Base-by-base conservation (phyloP, 1,140 invertebrate species). In the Dreissena polymorpha region DNA sequence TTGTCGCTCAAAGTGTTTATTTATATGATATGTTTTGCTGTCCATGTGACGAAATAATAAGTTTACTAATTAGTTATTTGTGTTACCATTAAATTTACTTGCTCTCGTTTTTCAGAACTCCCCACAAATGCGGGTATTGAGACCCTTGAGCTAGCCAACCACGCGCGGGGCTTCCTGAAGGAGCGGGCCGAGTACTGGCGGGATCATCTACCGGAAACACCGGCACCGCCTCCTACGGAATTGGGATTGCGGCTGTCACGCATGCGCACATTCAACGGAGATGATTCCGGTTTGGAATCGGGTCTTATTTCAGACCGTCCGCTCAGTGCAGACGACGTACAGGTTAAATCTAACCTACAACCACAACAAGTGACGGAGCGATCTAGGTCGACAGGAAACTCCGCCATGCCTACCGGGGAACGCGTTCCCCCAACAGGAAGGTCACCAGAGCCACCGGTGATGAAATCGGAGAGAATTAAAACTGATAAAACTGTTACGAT, bases 101-200 rank as follows among this genome's bases (percentile, higher is more conserved):
- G 5, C 10, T 69, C 29, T 83, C 39, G 18, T 23, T 10, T 76
- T 83, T 39, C 69, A 83, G 81, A 70, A 27, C 53, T 83, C 14
- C 81, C 72, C 0, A 83, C 81, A 1, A 76, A 76, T 55, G 81
- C 81, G 2, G 72, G 64, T 50, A 21, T 77, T 16, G 73, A 83
- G 50, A 83, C 81, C 13, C 63, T 65, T 3, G 67, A 55, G 18
- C 57, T 83, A 27, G 81, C 73, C 10, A 60, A 64, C 49, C 74
- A 70, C 69, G 81, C 71, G 51, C 18, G 39, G 27, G 65, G 69
- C 13, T 83, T 60, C 27, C 53, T 83, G 7, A 60, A 50, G 14
- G 68, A 83, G 5, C 50, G 72, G 16, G 81, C 81, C 14, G 73
- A 63, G n/a, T 77, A 71, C 25, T 77, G 72, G 73, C 13, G 60